Percentiles rank a stretch among this genome's conserved stretches.
phyloP scores from a whole-genome alignment of 2,888 invertebrate genomes.

The Myopa testacea region DNA sequence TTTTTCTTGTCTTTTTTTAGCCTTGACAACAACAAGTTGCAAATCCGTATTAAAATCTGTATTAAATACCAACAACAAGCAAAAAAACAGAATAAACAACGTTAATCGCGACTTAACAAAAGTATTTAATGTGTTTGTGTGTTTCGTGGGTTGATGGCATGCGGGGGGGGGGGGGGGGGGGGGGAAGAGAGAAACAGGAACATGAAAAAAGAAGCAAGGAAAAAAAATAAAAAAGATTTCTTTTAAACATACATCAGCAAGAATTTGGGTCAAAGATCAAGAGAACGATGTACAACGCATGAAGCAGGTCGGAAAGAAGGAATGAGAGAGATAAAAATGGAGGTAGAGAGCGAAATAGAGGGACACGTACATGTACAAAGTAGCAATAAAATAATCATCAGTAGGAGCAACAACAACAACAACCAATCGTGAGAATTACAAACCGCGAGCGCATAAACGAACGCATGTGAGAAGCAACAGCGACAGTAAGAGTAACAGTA shows the following conservation, averaged over 20 bases:
- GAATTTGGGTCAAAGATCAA: constrained; percentile 39
- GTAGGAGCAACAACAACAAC: constrained; percentile 11
- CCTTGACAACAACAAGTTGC: neutral
- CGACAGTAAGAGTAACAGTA: neutral
- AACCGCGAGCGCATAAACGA: neutral
- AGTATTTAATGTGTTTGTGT: too few species aligned
- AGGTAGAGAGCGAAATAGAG: neutral
- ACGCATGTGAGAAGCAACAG: constrained; percentile 19
- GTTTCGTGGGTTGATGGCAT: neutral
- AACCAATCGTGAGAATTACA: neutral
- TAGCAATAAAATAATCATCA: constrained; percentile 34
- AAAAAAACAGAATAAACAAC: neutral
- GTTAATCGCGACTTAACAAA: neutral
- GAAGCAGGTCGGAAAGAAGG: neutral
- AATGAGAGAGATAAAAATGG: neutral
- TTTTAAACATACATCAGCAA: neutral
- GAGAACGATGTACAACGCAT: constrained; percentile 22
- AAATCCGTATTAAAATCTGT: constrained; percentile 9
- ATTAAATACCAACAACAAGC: constrained; percentile 6
- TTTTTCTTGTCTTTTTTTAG: neutral
- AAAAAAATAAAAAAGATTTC: neutral
- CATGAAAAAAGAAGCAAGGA: constrained; percentile 5
- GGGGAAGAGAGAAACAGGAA: neutral
- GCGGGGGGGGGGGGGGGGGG: neutral
- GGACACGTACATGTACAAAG: constrained; percentile 5